These are phyloP conservation scores for Miichthys miiuy DNA, from an alignment of 2,797 vertebrate genomes.

Conservation along the genomic window DNA sequence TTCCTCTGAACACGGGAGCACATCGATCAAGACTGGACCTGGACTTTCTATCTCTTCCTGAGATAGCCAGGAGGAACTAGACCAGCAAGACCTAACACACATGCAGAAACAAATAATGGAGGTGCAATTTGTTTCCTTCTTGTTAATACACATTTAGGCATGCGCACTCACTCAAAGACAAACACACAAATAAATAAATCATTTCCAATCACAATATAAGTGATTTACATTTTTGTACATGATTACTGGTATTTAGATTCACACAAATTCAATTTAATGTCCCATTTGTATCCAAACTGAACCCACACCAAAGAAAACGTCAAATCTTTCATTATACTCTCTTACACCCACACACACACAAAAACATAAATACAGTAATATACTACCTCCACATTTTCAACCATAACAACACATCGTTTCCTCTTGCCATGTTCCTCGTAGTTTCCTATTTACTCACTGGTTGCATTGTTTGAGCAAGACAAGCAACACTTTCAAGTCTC, in stretches of 20 bases:
- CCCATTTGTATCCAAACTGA: neutral
- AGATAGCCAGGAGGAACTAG: constrained; percentile 73
- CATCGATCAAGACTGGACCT: constrained; percentile 91
- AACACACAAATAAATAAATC: neutral
- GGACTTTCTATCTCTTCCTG: constrained; percentile 94
- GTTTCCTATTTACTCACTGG: constrained; percentile 86
- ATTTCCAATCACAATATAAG: neutral
- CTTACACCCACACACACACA: constrained; percentile 5
- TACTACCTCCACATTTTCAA: constrained; percentile 1
- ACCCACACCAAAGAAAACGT: neutral
- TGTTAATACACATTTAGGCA: neutral
- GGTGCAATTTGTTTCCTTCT: constrained; percentile 17
- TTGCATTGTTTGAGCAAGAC: constrained; percentile 79
- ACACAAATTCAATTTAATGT: neutral
- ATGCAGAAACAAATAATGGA: constrained; percentile 24
- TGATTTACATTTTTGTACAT: neutral
- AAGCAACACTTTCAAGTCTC: constrained; percentile 57
- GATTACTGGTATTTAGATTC: constrained; percentile 1
- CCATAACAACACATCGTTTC: constrained; percentile 60
- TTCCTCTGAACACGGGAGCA: constrained; percentile 89
- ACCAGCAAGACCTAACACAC: constrained; percentile 29
- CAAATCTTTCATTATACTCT: neutral
- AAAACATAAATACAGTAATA: neutral
- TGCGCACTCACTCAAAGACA: neutral
- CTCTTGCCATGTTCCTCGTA: constrained; percentile 80